Evolutionary conservation across 2,888 invertebrate species (phyloP), one percentile per base, ranked within the genome.

Genomic region (Idaea dimidiata): DNA sequence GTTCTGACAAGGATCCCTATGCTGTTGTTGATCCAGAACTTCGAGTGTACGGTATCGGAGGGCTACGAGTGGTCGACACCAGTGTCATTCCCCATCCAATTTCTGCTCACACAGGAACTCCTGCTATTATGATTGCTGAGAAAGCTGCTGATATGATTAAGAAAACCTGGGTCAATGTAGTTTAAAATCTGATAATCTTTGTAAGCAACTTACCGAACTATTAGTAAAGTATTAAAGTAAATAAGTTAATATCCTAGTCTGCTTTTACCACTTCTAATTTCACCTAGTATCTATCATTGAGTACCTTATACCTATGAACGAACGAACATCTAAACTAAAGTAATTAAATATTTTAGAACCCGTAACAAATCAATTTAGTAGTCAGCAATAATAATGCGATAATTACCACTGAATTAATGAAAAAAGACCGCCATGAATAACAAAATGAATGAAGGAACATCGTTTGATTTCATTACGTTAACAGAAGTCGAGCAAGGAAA

Each of bases 91-190:
- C 96, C 0, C 84, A 93, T 14, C 93, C 94, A 14, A 89, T 94
- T 3, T 91, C 94, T 14, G 95, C 95, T 0, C 95, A 96, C 73
- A 94, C 95, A 1, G 94, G 94, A 78, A 95, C 95, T 0, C 94
- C 95, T 0, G 93, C 95, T 0, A 93, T 95, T 54, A 95, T 96
- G 95, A 95, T 96, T 56, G 96, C 94, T 4, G 96, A 96, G 82
- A 96, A 95, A 74, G 95, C 94, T 4, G 94, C 95, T 0, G 95
- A 96, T 80, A 86, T 96, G 81, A 94, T 96, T 62, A 94, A 93
- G 80, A 81, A 83, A 58, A 89, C 93, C 24, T 95, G 93, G 94
- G 79, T 79, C n/a, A 88, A 89, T 75, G 77, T 79, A 43, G 43
- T 43, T 43, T 43, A 43, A 43, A 3, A 43, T 43, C 43, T 43